phyloP scores from a whole-genome alignment of 2,888 invertebrate species.

The Endomychus coccineus region DNA sequence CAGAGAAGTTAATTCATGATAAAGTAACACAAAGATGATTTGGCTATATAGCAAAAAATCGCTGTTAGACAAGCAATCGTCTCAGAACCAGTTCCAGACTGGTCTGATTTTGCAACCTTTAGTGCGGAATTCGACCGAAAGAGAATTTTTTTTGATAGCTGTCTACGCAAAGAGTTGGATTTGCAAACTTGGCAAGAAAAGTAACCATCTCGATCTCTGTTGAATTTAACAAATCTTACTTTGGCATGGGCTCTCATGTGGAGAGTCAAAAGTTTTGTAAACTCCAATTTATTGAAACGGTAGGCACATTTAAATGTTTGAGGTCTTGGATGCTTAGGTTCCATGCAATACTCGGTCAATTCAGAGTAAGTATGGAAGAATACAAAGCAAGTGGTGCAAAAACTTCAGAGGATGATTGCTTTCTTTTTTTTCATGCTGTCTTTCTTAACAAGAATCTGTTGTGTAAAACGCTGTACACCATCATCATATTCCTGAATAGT shows the following conservation, averaged over 20 bases:
- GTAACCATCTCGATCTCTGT: constrained; percentile 8
- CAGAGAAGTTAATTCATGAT: too few species aligned
- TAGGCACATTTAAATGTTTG: constrained; percentile 12
- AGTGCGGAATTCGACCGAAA: too few species aligned
- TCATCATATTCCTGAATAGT: constrained; percentile 6
- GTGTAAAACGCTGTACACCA: constrained; percentile 3
- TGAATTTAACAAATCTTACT: constrained; percentile 6
- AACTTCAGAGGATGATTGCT: constrained; percentile 7
- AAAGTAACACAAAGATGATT: too few species aligned
- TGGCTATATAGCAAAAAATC: too few species aligned
- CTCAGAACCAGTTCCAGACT: constrained; percentile 9
- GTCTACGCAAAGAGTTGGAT: constrained; percentile 2
- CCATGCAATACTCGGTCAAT: constrained; percentile 12
- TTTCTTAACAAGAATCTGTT: too few species aligned
- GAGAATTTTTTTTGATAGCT: too few species aligned
- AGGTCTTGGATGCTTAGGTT: constrained; percentile 11
- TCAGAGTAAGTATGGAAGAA: constrained; percentile 11
- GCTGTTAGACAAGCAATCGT: constrained; percentile 5
- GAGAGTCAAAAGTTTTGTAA: constrained; percentile 4
- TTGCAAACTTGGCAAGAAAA: constrained; percentile 9
- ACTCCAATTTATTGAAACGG: constrained; percentile 15
- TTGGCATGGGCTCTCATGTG: constrained; percentile 12
- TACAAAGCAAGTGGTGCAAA: constrained; percentile 11
- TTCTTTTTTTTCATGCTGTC: constrained; percentile 7
- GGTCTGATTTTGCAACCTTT: not conserved